Base-by-base conservation (phyloP, 2,113 vertebrate genomes). In the Chlorodrepanis virens region DNA sequence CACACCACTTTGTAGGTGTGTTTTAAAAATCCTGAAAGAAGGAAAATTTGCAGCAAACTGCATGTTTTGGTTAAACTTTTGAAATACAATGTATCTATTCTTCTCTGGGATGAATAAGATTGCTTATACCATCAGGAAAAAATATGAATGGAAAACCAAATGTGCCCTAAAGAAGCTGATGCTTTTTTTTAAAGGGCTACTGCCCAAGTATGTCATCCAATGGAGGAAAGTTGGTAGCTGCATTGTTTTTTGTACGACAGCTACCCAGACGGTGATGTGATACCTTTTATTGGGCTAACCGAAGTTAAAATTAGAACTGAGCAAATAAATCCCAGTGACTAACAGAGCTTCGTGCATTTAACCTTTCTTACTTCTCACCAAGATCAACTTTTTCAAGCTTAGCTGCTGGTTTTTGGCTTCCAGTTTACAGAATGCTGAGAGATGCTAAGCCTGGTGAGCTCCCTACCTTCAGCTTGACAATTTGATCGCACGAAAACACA, bases 131-230 rank as follows among this genome's bases (percentile, higher is more conserved):
- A 79, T 95, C 83, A 71, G 83, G 84, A 93, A 95, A 95, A 96
- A 87, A 92, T 82, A 49, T 93, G 83, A 96, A 72, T 94, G 92
- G 94, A 96, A 97, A 96, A 84, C 52, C 72, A 90, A 96, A 90
- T 75, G 68, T 85, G 24, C 52, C 40, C 14, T 83, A 24, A 93
- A 95, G 57, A 81, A 87, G 37, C 20, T 57, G 37, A 84, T 87
- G 33, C 10, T 18, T 22, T 84, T 94, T 80, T 92, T 81, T 60
- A 71, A 94, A 96, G 96, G 92, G 94, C 90, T 93, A 78, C 64
- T 87, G 53, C 94, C 96, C 96, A 96, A 97, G 88, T 94, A 93
- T 96, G 93, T 97, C 88, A 96, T 96, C 93, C 93, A 96, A 33
- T 4, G 0, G 93, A 79, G 83, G 83, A 92, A 92, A 96, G 83